Evolutionary conservation across 2,888 invertebrate species (phyloP), one percentile per base, ranked within the genome.

Genomic region (Morpho helenor): DNA sequence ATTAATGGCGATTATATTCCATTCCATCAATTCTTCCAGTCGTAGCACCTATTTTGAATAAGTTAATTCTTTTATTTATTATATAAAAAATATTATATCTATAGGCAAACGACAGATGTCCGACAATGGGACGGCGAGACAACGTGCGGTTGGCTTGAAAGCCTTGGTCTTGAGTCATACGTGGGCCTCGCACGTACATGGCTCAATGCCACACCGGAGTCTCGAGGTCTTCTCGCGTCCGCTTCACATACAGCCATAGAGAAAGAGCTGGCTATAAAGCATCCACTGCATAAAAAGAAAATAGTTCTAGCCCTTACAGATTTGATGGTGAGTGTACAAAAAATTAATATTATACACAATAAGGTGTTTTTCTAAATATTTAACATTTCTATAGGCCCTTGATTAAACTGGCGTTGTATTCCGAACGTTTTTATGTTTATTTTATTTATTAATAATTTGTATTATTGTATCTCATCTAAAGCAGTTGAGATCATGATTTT

Each of bases 251-350:
- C 93, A 67, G 96, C 97, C 68, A 93, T 99, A 45, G 99, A 99
- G 80, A 98, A 97, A 74, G 96, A 97, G 75, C 85, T 97, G 8
- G 95, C 93, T 55, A 92, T 97, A 49, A 96, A 96, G 82, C 94
- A 97, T 76, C 92, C 94, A 0, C 88, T 99, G 70, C 99, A 99
- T 76, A 93, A 96, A 65, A 99, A 99, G 91, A 99, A 99, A 83
- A 93, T 99, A 42, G 92, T 95, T 50, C 85, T 98, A 60, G 94
- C 94, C 0, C 80, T 95, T 7, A 92, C 93, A 7, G 95, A 95
- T 70, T 73, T 94, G 39, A 86, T 93, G 72, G 91, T 91, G 44
- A 75, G 76, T 55, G 7, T 53, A 31, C 5, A 3, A 2, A 31
- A n/a, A 31, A 31, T 31, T 5, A 31, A 31, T 31, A 31, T 2